A percentile compares a stretch with the other conserved stretches of the same genome.
Conservation (phyloP, 2,888 invertebrate species). For the Sinohyriopsis cumingii region DNA sequence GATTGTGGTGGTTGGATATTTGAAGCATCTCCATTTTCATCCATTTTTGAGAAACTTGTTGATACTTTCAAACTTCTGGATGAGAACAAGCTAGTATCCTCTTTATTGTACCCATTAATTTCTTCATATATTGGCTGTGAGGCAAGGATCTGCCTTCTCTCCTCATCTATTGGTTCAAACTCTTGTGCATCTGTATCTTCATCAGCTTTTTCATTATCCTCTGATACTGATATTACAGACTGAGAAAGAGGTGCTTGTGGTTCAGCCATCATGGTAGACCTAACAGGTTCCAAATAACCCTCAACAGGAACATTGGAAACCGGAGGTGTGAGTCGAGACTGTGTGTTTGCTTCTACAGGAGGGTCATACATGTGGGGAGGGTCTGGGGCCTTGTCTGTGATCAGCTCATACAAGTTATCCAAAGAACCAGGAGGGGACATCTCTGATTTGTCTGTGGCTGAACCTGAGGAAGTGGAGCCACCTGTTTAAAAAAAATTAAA, state of each 20-base stretch:
- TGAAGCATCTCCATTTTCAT: constrained; percentile 24
- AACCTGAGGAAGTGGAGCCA: constrained; percentile 45
- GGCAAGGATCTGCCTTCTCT: constrained; percentile 49
- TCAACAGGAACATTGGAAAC: constrained; percentile 43
- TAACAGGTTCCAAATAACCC: constrained; percentile 61
- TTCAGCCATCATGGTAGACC: constrained; percentile 18
- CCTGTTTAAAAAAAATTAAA: constrained; percentile 24
- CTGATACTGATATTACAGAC: constrained; percentile 10
- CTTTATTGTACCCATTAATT: constrained; percentile 52
- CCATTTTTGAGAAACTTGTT: constrained; percentile 4
- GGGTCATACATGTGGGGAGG: constrained; percentile 53
- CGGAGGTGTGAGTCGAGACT: constrained; percentile 23
- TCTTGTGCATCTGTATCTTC: constrained; percentile 10
- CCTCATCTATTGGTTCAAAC: constrained; percentile 33
- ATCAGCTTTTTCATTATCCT: constrained; percentile 5
- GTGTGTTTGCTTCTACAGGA: constrained; percentile 19
- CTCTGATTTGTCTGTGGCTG: constrained; percentile 47
- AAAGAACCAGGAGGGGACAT: constrained; percentile 59
- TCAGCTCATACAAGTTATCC: constrained; percentile 65
- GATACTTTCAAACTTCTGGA: constrained; percentile 1
- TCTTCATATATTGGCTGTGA: constrained; percentile 66
- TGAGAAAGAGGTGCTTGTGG: constrained; percentile 13
- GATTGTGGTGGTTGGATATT: constrained; percentile 24
- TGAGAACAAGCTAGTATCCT: constrained; percentile 8
- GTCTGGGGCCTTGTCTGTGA: constrained; percentile 53